Evolutionary conservation across 2,888 invertebrate genomes (phyloP), one percentile per base, ranked within the genome.

Genomic region (Desoria tigrina): DNA sequence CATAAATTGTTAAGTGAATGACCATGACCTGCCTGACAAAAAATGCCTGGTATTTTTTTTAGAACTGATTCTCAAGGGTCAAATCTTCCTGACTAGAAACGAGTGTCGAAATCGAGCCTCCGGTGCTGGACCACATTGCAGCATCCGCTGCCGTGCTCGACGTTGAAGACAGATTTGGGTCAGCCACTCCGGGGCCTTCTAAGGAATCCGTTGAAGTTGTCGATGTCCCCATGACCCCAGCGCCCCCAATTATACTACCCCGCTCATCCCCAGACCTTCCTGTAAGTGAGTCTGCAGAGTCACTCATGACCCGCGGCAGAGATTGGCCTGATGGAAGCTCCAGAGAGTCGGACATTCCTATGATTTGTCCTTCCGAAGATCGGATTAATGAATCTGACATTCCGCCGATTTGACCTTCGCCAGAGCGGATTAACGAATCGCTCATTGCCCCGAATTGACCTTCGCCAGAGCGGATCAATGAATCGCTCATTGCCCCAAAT

Each of bases 101-200:
- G 84, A 92, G 86, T 16, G 91, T 91, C 79, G 90, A 90, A 63
- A 91, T 91, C 73, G 90, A 90, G 71, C 91, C 91, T 23, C 91
- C 90, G 61, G 90, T 86, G 79, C 91, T 91, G 61, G 90, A 90
- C 0, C 91, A 90, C 88, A 90, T 90, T 42, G 90, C 86, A 0
- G 91, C 92, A 78, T 91, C 90, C 0, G 88, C 73, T 6, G 66
- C 67, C 1, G 73, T 73, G 53, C 73, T 73, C 3, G 74, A 69
- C 9, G 53, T 63, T 3, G 73, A 65, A 18, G 71, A 71, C 18
- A 69, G 63, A 18, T 65, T 65, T 7, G 65, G 65, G 42, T 68
- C 66, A 14, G 56, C 65, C 26, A 32, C 32, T 7, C 68, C 68
- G 42, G 63, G 63, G 0, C 71, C 72, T 72, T 84, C 83, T 18